Conservation (phyloP, 1,140 invertebrate species). For the Parasteatoda tepidariorum region DNA sequence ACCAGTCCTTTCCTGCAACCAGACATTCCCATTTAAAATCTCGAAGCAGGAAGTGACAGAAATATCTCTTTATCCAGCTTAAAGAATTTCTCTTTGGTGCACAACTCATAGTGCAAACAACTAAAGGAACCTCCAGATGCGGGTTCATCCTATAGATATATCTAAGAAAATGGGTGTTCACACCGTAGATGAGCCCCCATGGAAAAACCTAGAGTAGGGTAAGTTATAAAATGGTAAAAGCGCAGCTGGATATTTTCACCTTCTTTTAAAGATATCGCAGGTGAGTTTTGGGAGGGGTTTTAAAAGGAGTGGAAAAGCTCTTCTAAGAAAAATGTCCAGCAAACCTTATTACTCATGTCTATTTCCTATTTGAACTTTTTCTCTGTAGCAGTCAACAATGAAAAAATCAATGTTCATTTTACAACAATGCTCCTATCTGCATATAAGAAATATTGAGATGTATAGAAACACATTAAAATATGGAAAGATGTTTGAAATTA, state of each 20-base stretch:
- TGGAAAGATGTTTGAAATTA: too few relatives aligned
- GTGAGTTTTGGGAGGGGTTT: background rate
- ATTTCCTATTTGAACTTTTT: too few relatives aligned
- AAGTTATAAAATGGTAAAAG: background rate
- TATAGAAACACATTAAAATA: too few relatives aligned
- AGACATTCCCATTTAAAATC: too few relatives aligned
- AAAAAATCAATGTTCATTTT: too few relatives aligned
- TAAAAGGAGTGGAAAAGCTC: background rate
- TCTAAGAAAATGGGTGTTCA: background rate
- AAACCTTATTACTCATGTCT: too few relatives aligned
- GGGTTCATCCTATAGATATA: slow-evolving; percentile 5
- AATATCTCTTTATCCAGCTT: background rate
- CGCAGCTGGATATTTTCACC: background rate
- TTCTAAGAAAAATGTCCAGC: background rate
- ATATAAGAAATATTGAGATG: too few relatives aligned
- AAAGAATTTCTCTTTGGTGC: background rate
- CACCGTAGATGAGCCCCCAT: background rate
- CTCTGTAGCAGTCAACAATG: too few relatives aligned
- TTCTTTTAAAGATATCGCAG: background rate
- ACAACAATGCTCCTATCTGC: too few relatives aligned
- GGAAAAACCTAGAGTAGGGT: too few relatives aligned
- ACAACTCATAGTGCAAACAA: background rate
- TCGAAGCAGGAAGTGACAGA: background rate
- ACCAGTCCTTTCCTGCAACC: too few relatives aligned
- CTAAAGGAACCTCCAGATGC: background rate